Percentiles rank a stretch among this genome's conserved stretches.
These are phyloP conservation scores for Pteropus rufus DNA, from an alignment of 2,797 vertebrate genomes.

Conservation along the genomic window DNA sequence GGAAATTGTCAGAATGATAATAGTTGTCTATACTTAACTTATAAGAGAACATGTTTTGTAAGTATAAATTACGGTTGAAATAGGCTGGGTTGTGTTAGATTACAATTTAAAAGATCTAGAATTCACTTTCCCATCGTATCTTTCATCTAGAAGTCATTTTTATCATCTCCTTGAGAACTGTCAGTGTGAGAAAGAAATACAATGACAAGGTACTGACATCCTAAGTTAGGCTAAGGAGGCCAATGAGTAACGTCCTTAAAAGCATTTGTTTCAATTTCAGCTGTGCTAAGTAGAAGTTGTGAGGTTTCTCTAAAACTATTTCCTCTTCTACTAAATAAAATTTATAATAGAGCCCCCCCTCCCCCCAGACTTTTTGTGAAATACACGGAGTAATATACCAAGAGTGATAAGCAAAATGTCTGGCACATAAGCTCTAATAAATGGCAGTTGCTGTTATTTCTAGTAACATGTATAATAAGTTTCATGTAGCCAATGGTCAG, in stretches of 20 bases:
- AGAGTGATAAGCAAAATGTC: neutral
- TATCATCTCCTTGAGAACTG: neutral
- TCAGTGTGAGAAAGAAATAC: neutral
- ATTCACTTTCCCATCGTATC: neutral
- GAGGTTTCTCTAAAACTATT: neutral
- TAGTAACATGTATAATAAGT: neutral
- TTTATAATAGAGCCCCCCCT: neutral
- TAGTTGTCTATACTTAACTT: neutral
- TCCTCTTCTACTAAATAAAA: neutral
- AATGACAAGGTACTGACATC: neutral
- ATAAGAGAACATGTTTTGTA: neutral
- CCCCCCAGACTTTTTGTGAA: neutral
- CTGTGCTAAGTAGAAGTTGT: neutral
- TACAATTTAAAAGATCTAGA: neutral
- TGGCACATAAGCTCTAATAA: neutral
- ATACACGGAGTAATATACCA: neutral
- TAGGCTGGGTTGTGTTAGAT: neutral
- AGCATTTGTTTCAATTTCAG: neutral
- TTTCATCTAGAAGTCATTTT: neutral
- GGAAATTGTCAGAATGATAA: neutral
- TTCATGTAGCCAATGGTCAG: neutral
- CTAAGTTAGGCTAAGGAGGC: neutral
- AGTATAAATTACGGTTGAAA: neutral
- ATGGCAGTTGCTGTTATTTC: neutral
- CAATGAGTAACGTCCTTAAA: neutral